Conservation (phyloP, 1,140 invertebrate genomes). For the Nebria ingens region DNA sequence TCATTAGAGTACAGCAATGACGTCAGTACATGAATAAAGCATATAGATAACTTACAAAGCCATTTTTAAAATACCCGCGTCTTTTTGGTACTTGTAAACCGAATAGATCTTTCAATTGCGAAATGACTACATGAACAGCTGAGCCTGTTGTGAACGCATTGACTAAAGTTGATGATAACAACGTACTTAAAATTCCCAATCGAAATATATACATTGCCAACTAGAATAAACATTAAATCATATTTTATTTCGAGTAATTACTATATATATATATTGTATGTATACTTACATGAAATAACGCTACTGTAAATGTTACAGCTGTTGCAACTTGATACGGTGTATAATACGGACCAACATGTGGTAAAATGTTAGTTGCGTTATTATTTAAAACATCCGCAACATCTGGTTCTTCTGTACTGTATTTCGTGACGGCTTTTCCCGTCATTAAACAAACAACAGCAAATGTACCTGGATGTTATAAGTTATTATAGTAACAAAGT, state of each 20-base stretch:
- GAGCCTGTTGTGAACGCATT: constrained; percentile 87
- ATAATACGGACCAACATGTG: constrained; percentile 13
- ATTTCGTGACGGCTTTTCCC: constrained; percentile 57
- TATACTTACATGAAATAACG: constrained; percentile 52
- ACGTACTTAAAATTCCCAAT: constrained; percentile 70
- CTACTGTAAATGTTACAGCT: constrained; percentile 55
- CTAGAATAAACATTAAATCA: constrained; percentile 37
- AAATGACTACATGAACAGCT: constrained; percentile 77
- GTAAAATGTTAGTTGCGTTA: constrained; percentile 15
- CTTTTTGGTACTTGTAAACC: constrained; percentile 54
- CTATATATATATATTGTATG: no score
- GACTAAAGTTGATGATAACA: constrained; percentile 82
- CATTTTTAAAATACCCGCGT: constrained; percentile 55
- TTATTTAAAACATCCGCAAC: constrained; percentile 18
- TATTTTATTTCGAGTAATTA: not conserved
- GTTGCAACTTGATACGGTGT: constrained; percentile 55
- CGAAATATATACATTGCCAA: constrained; percentile 69
- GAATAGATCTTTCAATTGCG: constrained; percentile 80
- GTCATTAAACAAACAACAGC: constrained; percentile 83
- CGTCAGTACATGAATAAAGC: constrained; percentile 11
- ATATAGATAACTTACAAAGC: constrained; percentile 7
- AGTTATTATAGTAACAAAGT: not conserved
- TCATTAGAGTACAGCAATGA: constrained; percentile 44
- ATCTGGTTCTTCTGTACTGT: constrained; percentile 29
- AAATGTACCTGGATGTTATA: constrained; percentile 66